Evolutionary conservation across 2,888 invertebrate species (phyloP).

Genomic region (Leptopilina myrica): DNA sequence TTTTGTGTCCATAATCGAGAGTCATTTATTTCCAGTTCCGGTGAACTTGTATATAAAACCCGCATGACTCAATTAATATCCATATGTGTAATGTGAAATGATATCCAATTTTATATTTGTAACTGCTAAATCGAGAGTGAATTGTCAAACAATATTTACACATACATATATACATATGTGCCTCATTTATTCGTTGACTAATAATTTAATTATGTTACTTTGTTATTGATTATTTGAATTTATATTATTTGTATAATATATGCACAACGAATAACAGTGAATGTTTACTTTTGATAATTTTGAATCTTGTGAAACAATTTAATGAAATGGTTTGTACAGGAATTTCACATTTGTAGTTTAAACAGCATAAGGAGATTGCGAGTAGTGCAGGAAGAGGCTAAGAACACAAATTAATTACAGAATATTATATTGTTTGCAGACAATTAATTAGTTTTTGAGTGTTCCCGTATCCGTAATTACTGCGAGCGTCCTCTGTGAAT

Average conservation of each 20-base stretch:
- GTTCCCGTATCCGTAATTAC: background rate
- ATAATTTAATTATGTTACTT: no score
- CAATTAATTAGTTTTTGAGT: constrained; percentile 19
- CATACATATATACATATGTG: no score
- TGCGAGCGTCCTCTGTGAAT: background rate
- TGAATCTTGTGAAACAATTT: background rate
- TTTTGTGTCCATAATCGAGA: background rate
- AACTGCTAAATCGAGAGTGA: no score
- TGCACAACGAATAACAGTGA: no score
- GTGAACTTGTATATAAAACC: background rate
- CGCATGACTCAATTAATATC: constrained; percentile 22
- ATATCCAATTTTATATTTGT: no score
- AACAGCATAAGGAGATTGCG: background rate
- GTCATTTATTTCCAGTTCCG: background rate
- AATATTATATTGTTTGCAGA: background rate
- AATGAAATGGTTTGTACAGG: background rate
- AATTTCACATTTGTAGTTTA: background rate
- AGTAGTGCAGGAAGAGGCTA: constrained; percentile 34
- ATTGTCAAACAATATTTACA: no score
- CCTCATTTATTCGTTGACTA: no score
- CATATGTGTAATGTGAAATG: background rate
- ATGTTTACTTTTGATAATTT: no score
- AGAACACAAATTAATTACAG: constrained; percentile 24
- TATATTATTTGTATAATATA: no score
- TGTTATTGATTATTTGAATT: no score